Conservation (phyloP, 2,797 vertebrate genomes). For the Todus mexicanus region DNA sequence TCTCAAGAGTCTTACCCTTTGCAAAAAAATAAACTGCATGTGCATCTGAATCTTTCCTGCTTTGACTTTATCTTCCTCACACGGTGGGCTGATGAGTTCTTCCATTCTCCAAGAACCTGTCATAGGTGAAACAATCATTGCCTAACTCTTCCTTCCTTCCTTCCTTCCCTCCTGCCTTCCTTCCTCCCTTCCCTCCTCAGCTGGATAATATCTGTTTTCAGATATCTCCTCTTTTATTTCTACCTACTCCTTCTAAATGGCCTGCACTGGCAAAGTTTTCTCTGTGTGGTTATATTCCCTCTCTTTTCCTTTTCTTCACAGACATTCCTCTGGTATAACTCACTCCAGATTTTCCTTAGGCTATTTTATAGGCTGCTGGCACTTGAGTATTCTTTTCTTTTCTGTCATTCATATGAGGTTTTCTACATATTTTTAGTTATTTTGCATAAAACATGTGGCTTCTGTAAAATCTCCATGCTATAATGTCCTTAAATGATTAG, state of each 20-base stretch:
- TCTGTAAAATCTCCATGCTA: background rate
- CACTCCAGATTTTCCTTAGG: conserved; percentile 16
- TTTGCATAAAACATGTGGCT: background rate
- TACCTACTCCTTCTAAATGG: background rate
- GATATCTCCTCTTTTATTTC: background rate
- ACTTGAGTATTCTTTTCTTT: background rate
- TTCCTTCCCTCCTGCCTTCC: too few relatives aligned
- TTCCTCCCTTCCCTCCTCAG: background rate
- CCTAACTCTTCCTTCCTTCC: background rate
- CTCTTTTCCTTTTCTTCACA: conserved; percentile 2
- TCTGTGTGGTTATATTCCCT: background rate
- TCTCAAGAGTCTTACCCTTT: background rate
- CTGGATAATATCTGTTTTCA: background rate
- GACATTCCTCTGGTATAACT: background rate
- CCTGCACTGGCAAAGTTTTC: background rate
- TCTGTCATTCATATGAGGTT: background rate
- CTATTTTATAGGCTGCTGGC: conserved; percentile 8
- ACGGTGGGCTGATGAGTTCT: background rate
- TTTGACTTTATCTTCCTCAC: background rate
- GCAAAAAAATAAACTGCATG: background rate
- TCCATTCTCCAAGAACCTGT: background rate
- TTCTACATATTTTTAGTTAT: background rate
- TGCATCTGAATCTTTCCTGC: background rate
- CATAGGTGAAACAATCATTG: background rate
- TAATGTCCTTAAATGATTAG: background rate